A percentile compares a stretch with the other conserved stretches of the same genome.
phyloP scores from a whole-genome alignment of 2,797 vertebrate species.

The Lophius americanus region DNA sequence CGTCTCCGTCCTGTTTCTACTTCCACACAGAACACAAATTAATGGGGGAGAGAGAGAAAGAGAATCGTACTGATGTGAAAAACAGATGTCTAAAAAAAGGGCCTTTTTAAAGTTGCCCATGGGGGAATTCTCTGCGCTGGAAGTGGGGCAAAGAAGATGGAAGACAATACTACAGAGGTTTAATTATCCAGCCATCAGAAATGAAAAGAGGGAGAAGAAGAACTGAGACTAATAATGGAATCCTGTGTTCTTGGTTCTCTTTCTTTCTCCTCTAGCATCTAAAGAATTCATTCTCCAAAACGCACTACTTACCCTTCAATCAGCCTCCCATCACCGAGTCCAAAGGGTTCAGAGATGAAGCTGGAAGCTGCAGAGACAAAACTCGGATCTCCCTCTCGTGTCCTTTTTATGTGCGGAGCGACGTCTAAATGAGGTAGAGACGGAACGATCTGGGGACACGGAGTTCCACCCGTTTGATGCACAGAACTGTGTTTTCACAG shows the following conservation, averaged over 20 bases:
- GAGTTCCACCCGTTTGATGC: constrained; percentile 56
- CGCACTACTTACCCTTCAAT: constrained; percentile 83
- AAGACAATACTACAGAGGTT: constrained; percentile 87
- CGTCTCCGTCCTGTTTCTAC: constrained; percentile 73
- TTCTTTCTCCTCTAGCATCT: constrained; percentile 69
- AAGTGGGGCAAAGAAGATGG: constrained; percentile 80
- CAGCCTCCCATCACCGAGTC: constrained; percentile 76
- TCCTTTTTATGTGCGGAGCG: constrained; percentile 70
- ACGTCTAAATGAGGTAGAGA: constrained; percentile 70
- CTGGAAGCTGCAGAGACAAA: constrained; percentile 70
- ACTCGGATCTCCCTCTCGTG: constrained; percentile 68
- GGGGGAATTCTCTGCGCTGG: constrained; percentile 75
- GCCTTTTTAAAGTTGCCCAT: constrained; percentile 77
- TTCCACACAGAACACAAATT: constrained; percentile 81
- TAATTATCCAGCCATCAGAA: constrained; percentile 86
- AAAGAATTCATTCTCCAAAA: constrained; percentile 82
- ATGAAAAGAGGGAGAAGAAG: constrained; percentile 75
- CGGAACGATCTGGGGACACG: constrained; percentile 63
- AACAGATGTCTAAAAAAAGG: constrained; percentile 80
- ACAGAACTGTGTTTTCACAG: constrained; percentile 35
- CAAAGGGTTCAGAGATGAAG: constrained; percentile 80
- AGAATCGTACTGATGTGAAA: constrained; percentile 75
- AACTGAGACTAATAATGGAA: constrained; percentile 81
- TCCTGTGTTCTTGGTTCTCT: constrained; percentile 72
- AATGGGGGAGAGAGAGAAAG: constrained; percentile 48